Evolutionary conservation across 2,797 vertebrate genomes (phyloP).

Genomic region (Cryptoprocta ferox): DNA sequence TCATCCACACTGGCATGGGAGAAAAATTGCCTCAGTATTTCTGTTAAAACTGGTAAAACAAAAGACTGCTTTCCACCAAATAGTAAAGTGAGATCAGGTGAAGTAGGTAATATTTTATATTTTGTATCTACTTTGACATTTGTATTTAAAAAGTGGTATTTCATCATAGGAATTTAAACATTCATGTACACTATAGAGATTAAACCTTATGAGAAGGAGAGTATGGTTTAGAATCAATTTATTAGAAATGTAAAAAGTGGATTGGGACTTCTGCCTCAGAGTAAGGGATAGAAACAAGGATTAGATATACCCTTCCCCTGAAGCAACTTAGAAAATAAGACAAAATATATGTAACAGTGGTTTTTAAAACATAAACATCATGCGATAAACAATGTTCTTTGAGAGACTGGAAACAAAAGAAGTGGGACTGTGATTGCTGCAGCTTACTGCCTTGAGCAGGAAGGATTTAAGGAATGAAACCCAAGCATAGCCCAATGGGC

Average conservation of each 20-base stretch:
- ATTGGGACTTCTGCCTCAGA: background rate
- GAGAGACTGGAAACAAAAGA: background rate
- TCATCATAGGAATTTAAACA: background rate
- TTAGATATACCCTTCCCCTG: background rate
- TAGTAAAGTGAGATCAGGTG: background rate
- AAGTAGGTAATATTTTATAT: background rate
- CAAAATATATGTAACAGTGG: background rate
- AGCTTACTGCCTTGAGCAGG: background rate
- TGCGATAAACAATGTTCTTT: background rate
- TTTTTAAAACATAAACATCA: background rate
- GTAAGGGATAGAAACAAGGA: background rate
- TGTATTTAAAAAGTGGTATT: background rate
- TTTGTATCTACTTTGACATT: background rate
- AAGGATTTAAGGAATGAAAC: background rate
- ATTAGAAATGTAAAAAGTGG: background rate
- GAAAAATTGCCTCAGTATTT: background rate
- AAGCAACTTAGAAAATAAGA: background rate
- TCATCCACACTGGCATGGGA: background rate
- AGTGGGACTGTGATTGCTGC: background rate
- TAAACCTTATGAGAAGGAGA: background rate
- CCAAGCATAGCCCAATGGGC: background rate
- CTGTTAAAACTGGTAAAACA: background rate
- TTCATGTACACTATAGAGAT: background rate
- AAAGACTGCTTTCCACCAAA: background rate
- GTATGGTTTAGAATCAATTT: background rate